Conservation (phyloP, 2,797 vertebrate species). For the Pseudochirops corinnae region DNA sequence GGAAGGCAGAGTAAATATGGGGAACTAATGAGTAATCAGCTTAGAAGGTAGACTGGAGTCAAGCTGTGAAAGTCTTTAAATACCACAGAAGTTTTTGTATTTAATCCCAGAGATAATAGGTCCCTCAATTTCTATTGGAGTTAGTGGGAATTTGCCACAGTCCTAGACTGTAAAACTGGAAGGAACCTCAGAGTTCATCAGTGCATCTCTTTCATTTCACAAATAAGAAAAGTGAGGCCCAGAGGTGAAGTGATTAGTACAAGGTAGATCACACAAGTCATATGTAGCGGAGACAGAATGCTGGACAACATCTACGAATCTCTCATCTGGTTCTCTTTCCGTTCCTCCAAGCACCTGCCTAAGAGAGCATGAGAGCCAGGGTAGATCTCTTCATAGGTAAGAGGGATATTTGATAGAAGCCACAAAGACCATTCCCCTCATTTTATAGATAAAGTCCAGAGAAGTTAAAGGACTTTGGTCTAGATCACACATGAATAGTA, state of each 20-base stretch:
- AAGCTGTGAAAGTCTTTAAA: neutral
- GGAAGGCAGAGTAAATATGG: neutral
- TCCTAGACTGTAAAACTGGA: neutral
- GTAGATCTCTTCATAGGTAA: neutral
- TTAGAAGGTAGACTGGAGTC: neutral
- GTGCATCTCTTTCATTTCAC: constrained; percentile 11
- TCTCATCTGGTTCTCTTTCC: neutral
- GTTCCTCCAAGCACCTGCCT: neutral
- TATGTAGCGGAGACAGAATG: neutral
- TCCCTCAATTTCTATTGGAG: neutral
- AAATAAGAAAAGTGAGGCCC: constrained; percentile 38
- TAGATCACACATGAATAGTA: neutral
- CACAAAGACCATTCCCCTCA: neutral
- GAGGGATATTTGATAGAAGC: neutral
- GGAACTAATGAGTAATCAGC: neutral
- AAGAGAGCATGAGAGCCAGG: neutral
- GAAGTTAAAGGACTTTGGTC: neutral
- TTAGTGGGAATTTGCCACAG: neutral
- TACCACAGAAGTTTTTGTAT: neutral
- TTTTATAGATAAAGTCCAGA: neutral
- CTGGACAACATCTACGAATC: neutral
- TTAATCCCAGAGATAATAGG: neutral
- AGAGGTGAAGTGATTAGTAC: constrained; percentile 16
- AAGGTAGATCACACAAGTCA: neutral
- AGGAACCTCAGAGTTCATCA: neutral